Evolutionary conservation across 2,797 vertebrate genomes (phyloP).

Genomic region (Loris lydekkerianus): DNA sequence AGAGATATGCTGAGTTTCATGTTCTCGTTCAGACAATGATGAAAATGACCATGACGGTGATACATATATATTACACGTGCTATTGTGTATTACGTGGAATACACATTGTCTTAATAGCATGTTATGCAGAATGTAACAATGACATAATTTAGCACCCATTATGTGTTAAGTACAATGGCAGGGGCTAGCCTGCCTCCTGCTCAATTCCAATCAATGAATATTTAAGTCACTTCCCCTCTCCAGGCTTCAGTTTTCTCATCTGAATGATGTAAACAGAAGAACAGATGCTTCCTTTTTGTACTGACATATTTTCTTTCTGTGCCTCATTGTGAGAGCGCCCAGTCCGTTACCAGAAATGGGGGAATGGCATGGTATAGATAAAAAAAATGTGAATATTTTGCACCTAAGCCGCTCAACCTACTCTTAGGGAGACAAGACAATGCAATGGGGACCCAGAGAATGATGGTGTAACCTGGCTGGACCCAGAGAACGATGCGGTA

Average conservation of each 20-base stretch:
- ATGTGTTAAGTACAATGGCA: neutral
- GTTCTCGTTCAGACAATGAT: neutral
- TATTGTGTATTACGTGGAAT: neutral
- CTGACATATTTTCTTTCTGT: slow-evolving; percentile 56
- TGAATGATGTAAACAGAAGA: slow-evolving; percentile 22
- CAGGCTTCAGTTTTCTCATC: slow-evolving; percentile 48
- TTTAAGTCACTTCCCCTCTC: neutral
- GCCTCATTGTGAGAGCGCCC: slow-evolving; percentile 36
- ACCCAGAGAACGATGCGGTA: neutral
- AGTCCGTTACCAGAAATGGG: slow-evolving; percentile 28
- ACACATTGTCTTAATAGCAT: neutral
- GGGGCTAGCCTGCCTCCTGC: neutral
- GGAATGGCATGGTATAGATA: neutral
- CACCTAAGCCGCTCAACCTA: neutral
- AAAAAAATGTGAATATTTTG: neutral
- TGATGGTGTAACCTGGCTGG: too few relatives aligned
- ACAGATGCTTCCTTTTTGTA: slow-evolving; percentile 58
- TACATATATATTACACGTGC: neutral
- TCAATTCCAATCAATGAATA: neutral
- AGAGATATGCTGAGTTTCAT: neutral
- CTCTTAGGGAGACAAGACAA: neutral
- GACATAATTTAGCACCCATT: neutral
- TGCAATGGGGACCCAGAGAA: neutral
- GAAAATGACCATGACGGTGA: neutral
- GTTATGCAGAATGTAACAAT: neutral